A percentile compares a stretch with the other conserved stretches of the same genome.
These are phyloP conservation scores for Melanotaenia maccullochi DNA, from an alignment of 2,797 vertebrate genomes.

Conservation along the genomic window DNA sequence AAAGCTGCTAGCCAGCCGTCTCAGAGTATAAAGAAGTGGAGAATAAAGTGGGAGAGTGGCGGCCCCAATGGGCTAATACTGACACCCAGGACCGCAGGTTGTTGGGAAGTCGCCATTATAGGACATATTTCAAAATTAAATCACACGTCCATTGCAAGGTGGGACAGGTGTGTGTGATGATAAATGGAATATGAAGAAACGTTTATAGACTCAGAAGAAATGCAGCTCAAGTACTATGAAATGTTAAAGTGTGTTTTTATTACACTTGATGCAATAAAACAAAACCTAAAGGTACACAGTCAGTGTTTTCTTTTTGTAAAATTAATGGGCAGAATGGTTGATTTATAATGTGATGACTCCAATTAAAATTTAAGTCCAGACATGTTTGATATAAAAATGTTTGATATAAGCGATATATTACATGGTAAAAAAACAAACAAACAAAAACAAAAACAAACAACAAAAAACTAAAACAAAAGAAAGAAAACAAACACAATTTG, in stretches of 20 bases:
- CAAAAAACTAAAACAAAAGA: too few relatives aligned
- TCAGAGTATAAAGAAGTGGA: slow-evolving; percentile 31
- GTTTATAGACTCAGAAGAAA: background rate
- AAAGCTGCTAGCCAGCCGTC: slow-evolving; percentile 51
- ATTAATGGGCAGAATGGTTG: too few relatives aligned
- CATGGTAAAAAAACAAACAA: too few relatives aligned
- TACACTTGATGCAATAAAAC: background rate
- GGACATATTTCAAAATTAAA: slow-evolving; percentile 37
- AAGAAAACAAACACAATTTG: too few relatives aligned
- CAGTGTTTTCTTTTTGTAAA: too few relatives aligned
- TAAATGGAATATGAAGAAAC: slow-evolving; percentile 11
- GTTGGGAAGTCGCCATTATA: slow-evolving; percentile 24
- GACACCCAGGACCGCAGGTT: slow-evolving; percentile 37
- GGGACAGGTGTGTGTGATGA: slow-evolving; percentile 14
- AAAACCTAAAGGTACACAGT: too few relatives aligned
- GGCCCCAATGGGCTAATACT: slow-evolving; percentile 21
- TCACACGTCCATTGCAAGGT: slow-evolving; percentile 11
- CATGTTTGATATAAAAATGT: too few relatives aligned
- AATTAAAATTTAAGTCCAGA: too few relatives aligned
- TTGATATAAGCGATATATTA: too few relatives aligned
- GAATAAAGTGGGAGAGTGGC: slow-evolving; percentile 24
- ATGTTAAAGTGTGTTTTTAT: background rate
- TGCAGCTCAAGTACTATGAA: background rate
- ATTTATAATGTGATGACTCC: too few relatives aligned
- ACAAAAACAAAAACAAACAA: too few relatives aligned